phyloP scores from a whole-genome alignment of 1,140 invertebrate species.

The Latrodectus geometricus region DNA sequence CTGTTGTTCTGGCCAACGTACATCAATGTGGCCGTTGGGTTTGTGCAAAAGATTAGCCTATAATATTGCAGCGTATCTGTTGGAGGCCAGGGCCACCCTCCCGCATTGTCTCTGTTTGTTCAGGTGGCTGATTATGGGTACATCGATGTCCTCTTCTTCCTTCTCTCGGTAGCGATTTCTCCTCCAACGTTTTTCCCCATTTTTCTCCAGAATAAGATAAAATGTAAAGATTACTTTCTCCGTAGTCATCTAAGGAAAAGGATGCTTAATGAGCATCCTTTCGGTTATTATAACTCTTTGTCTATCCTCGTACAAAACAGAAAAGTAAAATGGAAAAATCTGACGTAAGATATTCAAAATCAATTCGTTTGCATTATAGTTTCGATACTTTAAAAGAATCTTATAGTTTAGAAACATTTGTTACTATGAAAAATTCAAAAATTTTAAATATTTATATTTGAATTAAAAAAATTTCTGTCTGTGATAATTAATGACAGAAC shows the following conservation, averaged over 20 bases:
- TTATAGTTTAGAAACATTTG: too few species aligned
- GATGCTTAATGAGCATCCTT: neutral
- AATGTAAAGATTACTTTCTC: slow-evolving; percentile 11
- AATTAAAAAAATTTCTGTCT: too few species aligned
- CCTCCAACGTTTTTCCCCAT: neutral
- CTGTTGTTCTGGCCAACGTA: slow-evolving; percentile 46
- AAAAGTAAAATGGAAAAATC: too few species aligned
- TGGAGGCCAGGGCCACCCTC: slow-evolving; percentile 38
- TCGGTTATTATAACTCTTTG: too few species aligned
- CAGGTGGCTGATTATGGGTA: slow-evolving; percentile 59
- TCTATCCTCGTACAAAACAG: too few species aligned
- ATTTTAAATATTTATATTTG: too few species aligned
- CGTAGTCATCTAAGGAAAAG: neutral
- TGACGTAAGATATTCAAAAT: too few species aligned
- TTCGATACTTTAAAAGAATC: too few species aligned
- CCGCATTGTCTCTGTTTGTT: slow-evolving; percentile 59
- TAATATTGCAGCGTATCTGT: slow-evolving; percentile 57
- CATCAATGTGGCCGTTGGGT: slow-evolving; percentile 33
- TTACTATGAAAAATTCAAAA: too few species aligned
- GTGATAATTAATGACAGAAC: too few species aligned
- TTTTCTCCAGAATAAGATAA: neutral
- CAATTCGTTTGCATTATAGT: too few species aligned
- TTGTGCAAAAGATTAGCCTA: slow-evolving; percentile 59
- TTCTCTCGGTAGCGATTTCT: slow-evolving; percentile 7
- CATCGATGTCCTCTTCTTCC: slow-evolving; percentile 13